Evolutionary conservation across 1,140 invertebrate genomes (phyloP).

Genomic region (Procambarus virginalis): DNA sequence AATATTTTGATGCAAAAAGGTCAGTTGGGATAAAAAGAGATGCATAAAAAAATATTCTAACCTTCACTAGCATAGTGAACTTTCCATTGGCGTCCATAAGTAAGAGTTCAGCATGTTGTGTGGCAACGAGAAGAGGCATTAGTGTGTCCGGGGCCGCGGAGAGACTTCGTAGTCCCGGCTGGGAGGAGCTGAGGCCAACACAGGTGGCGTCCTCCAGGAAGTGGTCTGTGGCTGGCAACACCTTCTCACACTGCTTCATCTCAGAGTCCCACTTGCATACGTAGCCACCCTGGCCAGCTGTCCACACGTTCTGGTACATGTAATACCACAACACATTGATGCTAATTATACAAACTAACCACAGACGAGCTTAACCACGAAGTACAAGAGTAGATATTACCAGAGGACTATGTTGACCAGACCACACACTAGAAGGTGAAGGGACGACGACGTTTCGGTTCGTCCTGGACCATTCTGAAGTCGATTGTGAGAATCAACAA

Average conservation of each 20-base stretch:
- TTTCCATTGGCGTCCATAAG: constrained; percentile 54
- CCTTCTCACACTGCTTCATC: constrained; percentile 62
- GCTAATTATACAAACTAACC: no score
- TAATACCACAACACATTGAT: no score
- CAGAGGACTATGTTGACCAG: neutral
- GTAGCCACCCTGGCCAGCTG: constrained; percentile 60
- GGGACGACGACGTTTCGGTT: no score
- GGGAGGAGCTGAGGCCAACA: constrained; percentile 54
- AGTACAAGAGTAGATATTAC: neutral
- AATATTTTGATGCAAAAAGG: no score
- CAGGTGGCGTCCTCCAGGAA: constrained; percentile 47
- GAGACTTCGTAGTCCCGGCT: constrained; percentile 52
- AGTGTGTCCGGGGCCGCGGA: constrained; percentile 22
- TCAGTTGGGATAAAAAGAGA: neutral
- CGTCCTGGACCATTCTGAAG: no score
- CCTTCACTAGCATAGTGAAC: constrained; percentile 31
- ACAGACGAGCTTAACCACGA: no score
- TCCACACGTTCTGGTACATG: constrained; percentile 51
- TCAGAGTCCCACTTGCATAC: constrained; percentile 65
- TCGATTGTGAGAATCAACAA: no score
- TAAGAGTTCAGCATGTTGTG: constrained; percentile 62
- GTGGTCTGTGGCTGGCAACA: constrained; percentile 64
- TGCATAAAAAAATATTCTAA: neutral
- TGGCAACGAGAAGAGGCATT: constrained; percentile 57
- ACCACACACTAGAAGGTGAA: no score